A percentile compares a stretch with the other conserved stretches of the same genome.
Conservation (phyloP, 2,888 invertebrate species). For the Ptychoptera contaminata region DNA sequence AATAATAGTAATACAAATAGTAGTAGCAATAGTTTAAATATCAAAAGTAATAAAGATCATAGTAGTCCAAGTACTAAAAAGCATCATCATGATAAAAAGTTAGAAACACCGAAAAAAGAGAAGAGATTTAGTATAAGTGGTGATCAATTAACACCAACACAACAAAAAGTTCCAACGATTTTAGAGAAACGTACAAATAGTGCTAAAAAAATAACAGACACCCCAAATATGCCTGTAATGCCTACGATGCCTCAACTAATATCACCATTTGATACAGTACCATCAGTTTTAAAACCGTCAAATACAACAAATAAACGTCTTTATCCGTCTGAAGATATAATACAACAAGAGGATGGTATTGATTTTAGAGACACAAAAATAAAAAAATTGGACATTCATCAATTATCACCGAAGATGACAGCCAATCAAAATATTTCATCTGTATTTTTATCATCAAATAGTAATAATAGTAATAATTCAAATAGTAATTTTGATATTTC, state of each 20-base stretch:
- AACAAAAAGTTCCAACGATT: conserved; percentile 2
- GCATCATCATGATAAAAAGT: conserved; percentile 13
- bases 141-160: background rate
- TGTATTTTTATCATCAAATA: conserved; percentile 5
- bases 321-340: conserved; percentile 9
- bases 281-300: conserved; percentile 9
- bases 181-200: conserved; percentile 4
- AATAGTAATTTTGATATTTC: conserved; percentile 1
- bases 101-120: conserved; percentile 24
- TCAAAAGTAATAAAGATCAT: conserved; percentile 16
- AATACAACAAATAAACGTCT: conserved; percentile 13
- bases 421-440: conserved; percentile 3
- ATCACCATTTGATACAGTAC: conserved; percentile 9
- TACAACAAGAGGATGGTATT: conserved; percentile 6
- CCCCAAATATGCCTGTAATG: conserved; percentile 11
- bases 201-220: conserved; percentile 1
- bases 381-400: conserved; percentile 9
- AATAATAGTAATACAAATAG: conserved; percentile 10
- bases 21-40: conserved; percentile 12
- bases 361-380: conserved; percentile 9
- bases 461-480: conserved; percentile 1
- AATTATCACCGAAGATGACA: conserved; percentile 6
- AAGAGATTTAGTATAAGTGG: conserved; percentile 12
- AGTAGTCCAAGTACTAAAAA: conserved; percentile 18
- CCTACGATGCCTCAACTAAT: conserved; percentile 12